These are phyloP conservation scores for Lipotes vexillifer DNA, from an alignment of 2,113 vertebrate species.

Conservation along the genomic window DNA sequence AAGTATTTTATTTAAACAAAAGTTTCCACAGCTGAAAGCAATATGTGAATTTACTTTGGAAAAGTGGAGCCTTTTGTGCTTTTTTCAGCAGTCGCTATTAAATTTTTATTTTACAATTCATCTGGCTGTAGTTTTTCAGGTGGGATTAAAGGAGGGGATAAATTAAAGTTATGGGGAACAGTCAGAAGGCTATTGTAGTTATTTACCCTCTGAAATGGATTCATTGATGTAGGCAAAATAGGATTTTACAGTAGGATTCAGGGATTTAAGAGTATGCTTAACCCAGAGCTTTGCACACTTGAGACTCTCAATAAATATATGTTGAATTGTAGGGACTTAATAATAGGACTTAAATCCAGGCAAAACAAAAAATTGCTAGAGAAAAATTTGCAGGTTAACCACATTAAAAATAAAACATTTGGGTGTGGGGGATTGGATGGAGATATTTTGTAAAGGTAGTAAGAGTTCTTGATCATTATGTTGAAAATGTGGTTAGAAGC, in stretches of 20 bases:
- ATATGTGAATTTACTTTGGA: conserved; percentile 15
- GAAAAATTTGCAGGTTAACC: conserved; percentile 18
- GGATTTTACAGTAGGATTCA: conserved; percentile 1
- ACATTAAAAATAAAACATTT: neutral
- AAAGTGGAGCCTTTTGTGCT: neutral
- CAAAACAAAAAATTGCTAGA: neutral
- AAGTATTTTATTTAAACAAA: conserved; percentile 13
- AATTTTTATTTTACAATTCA: conserved; percentile 26
- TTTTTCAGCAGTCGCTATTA: neutral
- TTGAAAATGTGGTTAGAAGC: neutral
- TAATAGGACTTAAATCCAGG: neutral
- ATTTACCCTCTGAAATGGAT: conserved; percentile 36
- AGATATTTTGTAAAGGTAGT: neutral
- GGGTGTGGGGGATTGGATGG: neutral
- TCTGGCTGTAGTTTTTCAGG: neutral
- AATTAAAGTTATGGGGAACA: neutral
- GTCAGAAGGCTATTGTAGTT: neutral
- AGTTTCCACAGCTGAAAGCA: neutral
- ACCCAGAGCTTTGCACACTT: neutral
- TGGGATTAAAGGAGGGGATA: neutral
- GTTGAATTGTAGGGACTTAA: conserved; percentile 4
- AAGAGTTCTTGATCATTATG: neutral
- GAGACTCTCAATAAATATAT: conserved; percentile 34
- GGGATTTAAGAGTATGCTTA: conserved; percentile 44
- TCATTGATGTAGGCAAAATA: conserved; percentile 38